These are phyloP conservation scores for Pteromalus puparum DNA, from an alignment of 1,140 invertebrate species.

Conservation along the genomic window DNA sequence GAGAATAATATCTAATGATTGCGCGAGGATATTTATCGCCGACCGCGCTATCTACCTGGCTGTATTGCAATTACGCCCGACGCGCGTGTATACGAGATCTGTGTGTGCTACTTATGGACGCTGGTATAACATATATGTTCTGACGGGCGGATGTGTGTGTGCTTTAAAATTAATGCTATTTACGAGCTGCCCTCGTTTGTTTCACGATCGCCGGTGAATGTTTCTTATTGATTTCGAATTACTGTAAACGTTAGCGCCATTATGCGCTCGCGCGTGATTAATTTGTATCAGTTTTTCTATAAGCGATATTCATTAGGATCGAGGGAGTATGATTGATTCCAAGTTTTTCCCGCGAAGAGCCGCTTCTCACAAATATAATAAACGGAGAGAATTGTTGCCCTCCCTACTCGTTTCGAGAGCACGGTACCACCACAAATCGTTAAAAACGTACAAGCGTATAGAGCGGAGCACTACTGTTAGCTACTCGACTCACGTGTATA, in stretches of 20 bases:
- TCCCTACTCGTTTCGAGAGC: no score
- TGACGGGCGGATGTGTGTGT: not conserved
- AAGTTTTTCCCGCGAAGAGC: not conserved
- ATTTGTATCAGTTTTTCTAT: not conserved
- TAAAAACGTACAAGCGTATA: no score
- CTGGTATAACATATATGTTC: no score
- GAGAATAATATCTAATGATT: conserved; percentile 7
- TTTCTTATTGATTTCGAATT: not conserved
- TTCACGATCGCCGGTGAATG: not conserved
- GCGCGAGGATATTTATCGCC: conserved; percentile 12
- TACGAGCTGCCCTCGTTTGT: conserved; percentile 2
- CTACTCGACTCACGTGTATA: not conserved
- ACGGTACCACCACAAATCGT: no score
- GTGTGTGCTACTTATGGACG: not conserved
- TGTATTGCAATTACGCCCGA: not conserved
- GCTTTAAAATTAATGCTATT: not conserved
- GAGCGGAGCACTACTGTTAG: not conserved
- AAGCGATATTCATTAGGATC: not conserved
- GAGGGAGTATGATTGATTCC: no score
- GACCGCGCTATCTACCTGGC: not conserved
- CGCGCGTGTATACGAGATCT: not conserved
- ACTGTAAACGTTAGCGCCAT: not conserved
- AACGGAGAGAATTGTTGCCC: no score
- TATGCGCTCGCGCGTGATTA: not conserved
- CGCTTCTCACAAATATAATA: not conserved